Evolutionary conservation across 2,888 invertebrate species (phyloP).

Genomic region (Drosophila neonasuta): DNA sequence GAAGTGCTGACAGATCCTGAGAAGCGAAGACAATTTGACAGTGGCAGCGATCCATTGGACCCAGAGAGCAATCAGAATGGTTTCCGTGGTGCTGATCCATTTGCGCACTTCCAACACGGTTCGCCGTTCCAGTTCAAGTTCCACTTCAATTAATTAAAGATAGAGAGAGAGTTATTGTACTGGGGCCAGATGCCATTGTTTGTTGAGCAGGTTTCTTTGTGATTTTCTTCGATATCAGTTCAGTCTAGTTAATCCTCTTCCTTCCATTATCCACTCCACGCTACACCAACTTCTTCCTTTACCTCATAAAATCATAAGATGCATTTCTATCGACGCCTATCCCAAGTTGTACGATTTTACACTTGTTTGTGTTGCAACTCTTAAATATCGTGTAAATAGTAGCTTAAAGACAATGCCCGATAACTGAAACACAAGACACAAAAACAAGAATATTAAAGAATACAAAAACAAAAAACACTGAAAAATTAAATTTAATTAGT

Average conservation of each 20-base stretch:
- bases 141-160: conserved; percentile 90
- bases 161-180: background rate
- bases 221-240: conserved; percentile 30
- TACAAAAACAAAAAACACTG: conserved; percentile 38
- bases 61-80: conserved; percentile 88
- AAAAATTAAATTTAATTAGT: conserved; percentile 70
- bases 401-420: conserved; percentile 66
- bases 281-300: conserved; percentile 1
- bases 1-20: conserved; percentile 94
- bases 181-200: conserved; percentile 47
- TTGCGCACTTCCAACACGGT: conserved; percentile 92
- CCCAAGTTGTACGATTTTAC: conserved; percentile 55
- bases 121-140: conserved; percentile 98
- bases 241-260: conserved; percentile 29
- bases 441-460: conserved; percentile 35
- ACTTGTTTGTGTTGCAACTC: conserved; percentile 59
- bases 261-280: background rate
- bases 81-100: conserved; percentile 86
- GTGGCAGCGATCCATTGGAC: conserved; percentile 98
- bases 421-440: conserved; percentile 56
- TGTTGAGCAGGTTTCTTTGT: conserved; percentile 52
- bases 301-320: conserved; percentile 18
- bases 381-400: conserved; percentile 72
- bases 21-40: conserved; percentile 96
- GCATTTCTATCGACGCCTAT: conserved; percentile 26